Conservation (phyloP, 2,888 invertebrate genomes). For the Polydrusus cervinus region DNA sequence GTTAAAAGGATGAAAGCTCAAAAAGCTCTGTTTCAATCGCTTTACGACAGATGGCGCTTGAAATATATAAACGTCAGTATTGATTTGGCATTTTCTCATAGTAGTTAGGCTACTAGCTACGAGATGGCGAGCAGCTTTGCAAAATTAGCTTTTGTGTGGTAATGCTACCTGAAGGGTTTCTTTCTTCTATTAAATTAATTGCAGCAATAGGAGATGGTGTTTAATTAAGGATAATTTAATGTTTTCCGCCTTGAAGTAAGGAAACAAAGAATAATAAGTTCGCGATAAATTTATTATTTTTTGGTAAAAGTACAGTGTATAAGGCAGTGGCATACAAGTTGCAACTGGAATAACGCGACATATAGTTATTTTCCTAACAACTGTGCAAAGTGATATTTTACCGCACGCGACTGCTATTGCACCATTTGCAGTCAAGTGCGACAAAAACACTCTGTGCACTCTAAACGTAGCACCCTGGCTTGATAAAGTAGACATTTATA, state of each 20-base stretch:
- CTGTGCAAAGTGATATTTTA: no score
- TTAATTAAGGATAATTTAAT: slow-evolving; percentile 12
- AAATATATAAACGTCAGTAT: neutral
- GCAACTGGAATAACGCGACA: no score
- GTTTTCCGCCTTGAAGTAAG: neutral
- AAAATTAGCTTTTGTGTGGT: neutral
- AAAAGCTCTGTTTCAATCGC: no score
- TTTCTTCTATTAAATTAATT: slow-evolving; percentile 18
- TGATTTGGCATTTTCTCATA: no score
- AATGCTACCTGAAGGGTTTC: slow-evolving; percentile 1
- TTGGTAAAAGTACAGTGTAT: no score
- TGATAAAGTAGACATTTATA: neutral
- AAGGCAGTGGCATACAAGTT: no score
- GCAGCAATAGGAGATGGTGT: slow-evolving; percentile 7
- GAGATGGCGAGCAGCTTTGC: neutral
- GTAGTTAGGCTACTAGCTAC: no score
- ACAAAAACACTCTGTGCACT: no score
- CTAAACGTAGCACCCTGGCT: neutral
- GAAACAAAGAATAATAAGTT: neutral
- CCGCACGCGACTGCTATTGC: no score
- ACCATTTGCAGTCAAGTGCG: no score
- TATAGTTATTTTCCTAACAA: no score
- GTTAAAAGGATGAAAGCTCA: no score
- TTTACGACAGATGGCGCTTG: neutral
- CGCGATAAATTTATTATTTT: neutral